Conservation (phyloP, 1,140 invertebrate genomes). For the Aphelinus atriplicis region DNA sequence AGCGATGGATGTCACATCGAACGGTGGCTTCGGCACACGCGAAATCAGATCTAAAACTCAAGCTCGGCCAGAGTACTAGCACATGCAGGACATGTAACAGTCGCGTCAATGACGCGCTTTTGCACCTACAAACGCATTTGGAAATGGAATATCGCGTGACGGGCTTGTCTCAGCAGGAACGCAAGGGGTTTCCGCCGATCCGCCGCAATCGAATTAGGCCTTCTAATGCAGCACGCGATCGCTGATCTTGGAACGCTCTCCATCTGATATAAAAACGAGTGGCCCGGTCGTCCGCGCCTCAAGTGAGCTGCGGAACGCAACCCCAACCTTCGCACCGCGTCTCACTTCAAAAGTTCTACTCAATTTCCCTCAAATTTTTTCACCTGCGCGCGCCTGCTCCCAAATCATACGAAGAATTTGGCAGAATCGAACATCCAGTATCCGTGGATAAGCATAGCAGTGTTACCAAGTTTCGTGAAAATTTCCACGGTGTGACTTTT, state of each 20-base stretch:
- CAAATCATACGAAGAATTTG: too few species aligned
- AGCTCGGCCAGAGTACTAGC: neutral
- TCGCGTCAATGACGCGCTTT: neutral
- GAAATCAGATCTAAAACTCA: neutral
- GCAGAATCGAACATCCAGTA: too few species aligned
- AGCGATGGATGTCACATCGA: neutral
- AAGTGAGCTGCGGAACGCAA: constrained; percentile 64
- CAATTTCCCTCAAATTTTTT: too few species aligned
- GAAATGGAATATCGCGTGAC: constrained; percentile 30
- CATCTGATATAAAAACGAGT: constrained; percentile 58
- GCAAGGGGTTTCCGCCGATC: constrained; percentile 62
- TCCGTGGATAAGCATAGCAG: too few species aligned
- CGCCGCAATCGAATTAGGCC: constrained; percentile 60
- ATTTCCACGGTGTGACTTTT: too few species aligned
- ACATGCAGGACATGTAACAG: neutral
- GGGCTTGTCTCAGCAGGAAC: constrained; percentile 51
- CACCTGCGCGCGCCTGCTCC: too few species aligned
- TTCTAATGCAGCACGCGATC: constrained; percentile 61
- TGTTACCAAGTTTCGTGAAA: too few species aligned
- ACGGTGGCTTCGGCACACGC: neutral
- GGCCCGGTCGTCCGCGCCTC: constrained; percentile 28
- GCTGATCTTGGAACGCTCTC: constrained; percentile 43
- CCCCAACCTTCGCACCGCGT: constrained; percentile 55
- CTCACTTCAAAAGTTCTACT: constrained; percentile 59
- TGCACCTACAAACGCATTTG: neutral